Base-by-base conservation (phyloP, 2,888 invertebrate species). In the Andrena trimmerana region DNA sequence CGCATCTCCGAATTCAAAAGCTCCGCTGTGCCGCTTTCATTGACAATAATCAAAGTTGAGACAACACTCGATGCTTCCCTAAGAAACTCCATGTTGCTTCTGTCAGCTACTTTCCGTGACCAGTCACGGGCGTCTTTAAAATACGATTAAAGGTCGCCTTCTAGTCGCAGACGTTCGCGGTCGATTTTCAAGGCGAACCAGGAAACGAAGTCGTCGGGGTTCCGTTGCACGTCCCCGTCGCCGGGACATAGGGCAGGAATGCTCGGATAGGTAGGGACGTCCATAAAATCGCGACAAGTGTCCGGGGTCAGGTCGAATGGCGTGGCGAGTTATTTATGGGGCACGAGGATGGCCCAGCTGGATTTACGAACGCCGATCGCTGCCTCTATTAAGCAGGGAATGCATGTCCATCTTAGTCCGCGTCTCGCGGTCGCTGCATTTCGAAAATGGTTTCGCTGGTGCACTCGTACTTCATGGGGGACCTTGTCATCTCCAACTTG, bases 321-420 rank as follows among this genome's bases (percentile, higher is more conserved):
- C 72, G 65, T 33, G 57, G 48, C 83, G 72, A 79, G 84, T 90
- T 88, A 88, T 90, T 89, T 89, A 88, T 76, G 85, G 80, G 79
- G 63, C 69, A 68, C 57, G 67, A 36, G 54, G 76, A 73, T 76
- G 71, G 81, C 73, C 60, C 72, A 50, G 76, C 65, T 70, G 77
- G 79, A 90, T 90, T 86, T 86, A 86, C 81, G 85, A 78, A 83
- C 74, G 31, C 31, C 29, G 73, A 85, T 85, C 74, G 76, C 48
- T 54, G 84, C 16, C 57, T 78, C 72, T 79, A 82, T 84, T 83
- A 77, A 72, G n/a, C 72, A 29, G 57, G 60, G 76, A 78, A 86
- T 86, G 86, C 78, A 78, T 81, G 77, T 78, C 33, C 67, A 78
- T 78, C 59, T n/a, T 78, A 57, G 24, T 20, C 63, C 33, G 42